Conservation (phyloP, 2,113 vertebrate genomes). For the mouse (Mus musculus) region GRCm39 chr10:101445501-101446000, state of each 20-base stretch:
- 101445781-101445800: slow-evolving; percentile 9
- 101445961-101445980: slow-evolving; percentile 22
- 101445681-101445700: not conserved
- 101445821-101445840: not conserved
- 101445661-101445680: not conserved
- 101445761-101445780: not conserved
- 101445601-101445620: not conserved
- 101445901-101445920: not conserved
- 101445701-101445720: not conserved
- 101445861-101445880: not conserved
- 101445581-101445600: not conserved
- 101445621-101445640: not conserved
- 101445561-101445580: not conserved
- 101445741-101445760: not conserved
- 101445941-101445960: not conserved
- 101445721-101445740: not conserved
- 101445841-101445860: not conserved
- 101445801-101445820: not conserved
- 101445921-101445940: not conserved
- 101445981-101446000: not conserved
- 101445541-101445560: not conserved
- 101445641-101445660: not conserved
- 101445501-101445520: too few relatives aligned
- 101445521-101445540: not conserved
- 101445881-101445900: not conserved